Conservation (phyloP, 2,797 vertebrate genomes). For the Diglossa cyanea region DNA sequence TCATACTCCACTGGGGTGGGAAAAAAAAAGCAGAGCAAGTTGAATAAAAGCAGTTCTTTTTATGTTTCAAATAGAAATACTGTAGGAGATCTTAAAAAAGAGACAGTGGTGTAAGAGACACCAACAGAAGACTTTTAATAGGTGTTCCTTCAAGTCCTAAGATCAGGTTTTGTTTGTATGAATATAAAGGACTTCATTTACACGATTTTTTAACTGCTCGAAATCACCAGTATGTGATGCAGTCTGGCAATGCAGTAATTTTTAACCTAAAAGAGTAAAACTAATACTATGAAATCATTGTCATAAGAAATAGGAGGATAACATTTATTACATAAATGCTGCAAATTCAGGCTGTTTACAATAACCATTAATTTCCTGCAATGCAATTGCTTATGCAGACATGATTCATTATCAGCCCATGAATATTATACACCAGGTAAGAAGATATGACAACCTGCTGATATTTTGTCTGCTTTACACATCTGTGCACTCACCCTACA, state of each 20-base stretch:
- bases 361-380: not conserved
- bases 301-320: not conserved
- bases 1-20: not conserved
- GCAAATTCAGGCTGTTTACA: not conserved
- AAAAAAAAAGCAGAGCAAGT: accelerated
- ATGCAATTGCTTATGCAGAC: not conserved
- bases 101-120: not conserved
- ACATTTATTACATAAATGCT: not conserved
- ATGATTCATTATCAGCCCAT: not conserved
- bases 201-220: not conserved
- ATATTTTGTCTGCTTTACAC: slow-evolving; percentile 35
- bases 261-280: not conserved
- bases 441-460: not conserved
- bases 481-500: slow-evolving; percentile 6
- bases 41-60: not conserved
- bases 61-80: not conserved
- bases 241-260: not conserved
- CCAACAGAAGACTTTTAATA: not conserved
- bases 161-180: not conserved
- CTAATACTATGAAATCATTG: not conserved
- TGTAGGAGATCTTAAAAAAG: not conserved
- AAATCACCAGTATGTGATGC: not conserved
- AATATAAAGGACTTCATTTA: not conserved
- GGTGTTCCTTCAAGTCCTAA: not conserved
- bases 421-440: not conserved